Percentiles rank a stretch among this genome's conserved stretches.
These are phyloP conservation scores for Cephus nigrinus DNA, from an alignment of 2,888 invertebrate species.

Conservation along the genomic window DNA sequence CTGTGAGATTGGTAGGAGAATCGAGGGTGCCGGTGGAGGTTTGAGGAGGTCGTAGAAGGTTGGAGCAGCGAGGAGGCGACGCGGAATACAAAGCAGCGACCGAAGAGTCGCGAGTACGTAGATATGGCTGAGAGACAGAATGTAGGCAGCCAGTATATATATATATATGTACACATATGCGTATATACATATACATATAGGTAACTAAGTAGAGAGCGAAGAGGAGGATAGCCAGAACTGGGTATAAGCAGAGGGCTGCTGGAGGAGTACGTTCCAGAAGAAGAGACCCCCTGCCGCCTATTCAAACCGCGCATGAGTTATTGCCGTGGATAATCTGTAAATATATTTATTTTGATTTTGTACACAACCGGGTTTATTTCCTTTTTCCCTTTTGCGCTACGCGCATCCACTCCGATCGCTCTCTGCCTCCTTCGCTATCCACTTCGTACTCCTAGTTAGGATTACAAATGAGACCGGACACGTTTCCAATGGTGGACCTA, in stretches of 20 bases:
- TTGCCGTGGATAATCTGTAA: constrained; percentile 63
- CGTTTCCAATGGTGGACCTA: not conserved
- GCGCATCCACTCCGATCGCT: constrained; percentile 5
- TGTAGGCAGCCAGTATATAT: constrained; percentile 2
- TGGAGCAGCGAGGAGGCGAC: constrained; percentile 43
- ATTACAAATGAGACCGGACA: constrained; percentile 43
- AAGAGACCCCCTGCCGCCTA: constrained; percentile 61
- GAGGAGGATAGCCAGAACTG: constrained; percentile 20
- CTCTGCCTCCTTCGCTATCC: constrained; percentile 16
- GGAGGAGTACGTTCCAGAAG: constrained; percentile 31
- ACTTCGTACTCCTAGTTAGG: constrained; percentile 38
- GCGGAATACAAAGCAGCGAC: constrained; percentile 62
- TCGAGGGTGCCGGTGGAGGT: constrained; percentile 37
- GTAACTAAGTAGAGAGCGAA: constrained; percentile 21
- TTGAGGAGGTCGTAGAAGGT: constrained; percentile 32
- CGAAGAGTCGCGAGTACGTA: constrained; percentile 31
- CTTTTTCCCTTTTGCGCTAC: constrained; percentile 22
- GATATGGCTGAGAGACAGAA: constrained; percentile 7
- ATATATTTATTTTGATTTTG: constrained; percentile 65
- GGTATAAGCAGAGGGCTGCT: constrained; percentile 19
- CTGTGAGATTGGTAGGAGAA: constrained; percentile 20
- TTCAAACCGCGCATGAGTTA: constrained; percentile 63
- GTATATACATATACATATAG: constrained; percentile 1
- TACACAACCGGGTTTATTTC: constrained; percentile 54
- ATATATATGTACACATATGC: not conserved